A percentile compares a stretch with the other conserved stretches of the same genome.
These are phyloP conservation scores for Colinus virginianus DNA, from an alignment of 2,113 vertebrate species.

Conservation along the genomic window DNA sequence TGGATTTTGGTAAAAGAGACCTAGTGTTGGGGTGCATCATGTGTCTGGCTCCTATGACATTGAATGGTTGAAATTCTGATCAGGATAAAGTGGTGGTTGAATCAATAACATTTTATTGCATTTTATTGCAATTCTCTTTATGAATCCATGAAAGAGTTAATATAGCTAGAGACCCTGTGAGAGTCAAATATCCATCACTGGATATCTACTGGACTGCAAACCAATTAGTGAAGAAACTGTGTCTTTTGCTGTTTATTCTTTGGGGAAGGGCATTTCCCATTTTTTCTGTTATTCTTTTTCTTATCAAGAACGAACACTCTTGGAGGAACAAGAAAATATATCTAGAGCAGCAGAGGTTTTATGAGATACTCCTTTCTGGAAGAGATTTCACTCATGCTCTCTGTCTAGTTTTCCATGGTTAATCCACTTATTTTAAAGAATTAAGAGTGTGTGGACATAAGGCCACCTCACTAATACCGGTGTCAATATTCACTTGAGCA, in stretches of 20 bases:
- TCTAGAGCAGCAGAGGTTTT: background rate
- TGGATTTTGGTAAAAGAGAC: background rate
- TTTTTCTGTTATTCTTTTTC: background rate
- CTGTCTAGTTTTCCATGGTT: background rate
- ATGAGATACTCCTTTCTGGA: background rate
- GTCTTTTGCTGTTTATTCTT: background rate
- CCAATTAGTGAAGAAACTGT: background rate
- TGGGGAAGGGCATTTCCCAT: background rate
- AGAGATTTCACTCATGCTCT: background rate
- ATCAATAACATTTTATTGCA: background rate
- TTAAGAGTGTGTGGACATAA: background rate
- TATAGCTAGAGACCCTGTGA: background rate
- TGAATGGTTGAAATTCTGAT: background rate
- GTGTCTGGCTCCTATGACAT: rapidly evolving
- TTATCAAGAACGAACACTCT: background rate
- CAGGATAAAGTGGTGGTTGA: background rate
- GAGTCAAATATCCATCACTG: background rate
- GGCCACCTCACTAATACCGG: background rate
- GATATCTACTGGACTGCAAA: background rate
- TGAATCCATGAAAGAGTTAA: background rate
- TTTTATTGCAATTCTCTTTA: background rate
- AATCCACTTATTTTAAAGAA: background rate
- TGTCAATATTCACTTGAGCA: background rate
- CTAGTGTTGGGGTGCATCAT: rapidly evolving
- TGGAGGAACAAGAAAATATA: background rate